Base-by-base conservation (phyloP, 1,140 invertebrate species). In the Cheumatopsyche charites region DNA sequence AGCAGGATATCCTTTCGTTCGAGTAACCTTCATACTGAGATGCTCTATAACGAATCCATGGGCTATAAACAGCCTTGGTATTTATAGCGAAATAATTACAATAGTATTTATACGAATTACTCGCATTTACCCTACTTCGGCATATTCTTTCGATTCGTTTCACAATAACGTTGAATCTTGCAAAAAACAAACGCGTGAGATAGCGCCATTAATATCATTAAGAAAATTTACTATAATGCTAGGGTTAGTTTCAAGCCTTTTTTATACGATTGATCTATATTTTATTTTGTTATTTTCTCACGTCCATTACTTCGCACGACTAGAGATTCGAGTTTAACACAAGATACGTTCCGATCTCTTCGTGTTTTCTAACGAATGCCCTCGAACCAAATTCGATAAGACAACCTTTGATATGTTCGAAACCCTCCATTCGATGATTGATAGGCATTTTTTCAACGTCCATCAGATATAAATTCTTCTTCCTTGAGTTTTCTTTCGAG, bases 311-410 rank as follows among this genome's bases (percentile, higher is more conserved):
- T 12, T 25, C 21, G 21, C 21, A 58, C 55, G 55, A 58, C 17
- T 58, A 25, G 21, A 21, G 49, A 5, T 55, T 55, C 49, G 21
- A 55, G n/a, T n/a, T n/a, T n/a, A n/a, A 55, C 49, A 36, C 11
- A 23, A 58, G 55, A 58, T 58, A 58, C 21, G 55, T 2, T 9
- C 4, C 25, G 55, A 58, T 58, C 21, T 58, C 21, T 47, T 36
- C 19, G 55, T 58, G 23, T 58, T 58, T n/a, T 25, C 55, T 19
- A 26, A 58, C 25, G 55, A 19, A 58, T 58, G 55, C 55, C 55
- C 55, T 58, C 55, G 23, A 58, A 58, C 55, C 55, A 58, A 25
- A 58, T 58, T 58, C 55, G 55, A 58, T 58, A 58, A 58, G 55
- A 58, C 55, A 58, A 58, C 55, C 55, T 58, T 58, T 58, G 12